phyloP scores from a whole-genome alignment of 2,113 vertebrate species.

The Lagopus leucura region DNA sequence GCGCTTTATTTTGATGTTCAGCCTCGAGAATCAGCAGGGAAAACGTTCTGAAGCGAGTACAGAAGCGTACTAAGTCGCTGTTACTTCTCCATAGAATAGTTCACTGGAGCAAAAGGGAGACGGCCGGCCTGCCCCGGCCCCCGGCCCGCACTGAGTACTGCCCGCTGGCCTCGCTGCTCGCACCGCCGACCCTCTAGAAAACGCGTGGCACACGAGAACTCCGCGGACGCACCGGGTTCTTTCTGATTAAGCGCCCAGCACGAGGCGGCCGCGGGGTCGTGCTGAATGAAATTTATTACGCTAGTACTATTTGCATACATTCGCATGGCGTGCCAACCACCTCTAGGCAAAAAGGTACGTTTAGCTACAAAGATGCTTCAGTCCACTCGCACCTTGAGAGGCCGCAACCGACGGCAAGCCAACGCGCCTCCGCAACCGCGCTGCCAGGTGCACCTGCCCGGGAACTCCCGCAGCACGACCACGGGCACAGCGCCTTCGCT shows the following conservation, averaged over 20 bases:
- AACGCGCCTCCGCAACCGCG: too few species aligned
- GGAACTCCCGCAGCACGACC: neutral
- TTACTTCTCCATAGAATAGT: neutral
- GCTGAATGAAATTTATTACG: neutral
- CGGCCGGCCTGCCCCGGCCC: neutral
- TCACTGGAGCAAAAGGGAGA: rapidly evolving
- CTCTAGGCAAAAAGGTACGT: neutral
- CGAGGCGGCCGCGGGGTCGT: neutral
- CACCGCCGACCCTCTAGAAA: neutral
- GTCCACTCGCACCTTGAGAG: neutral
- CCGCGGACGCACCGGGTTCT: neutral
- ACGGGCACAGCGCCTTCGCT: too few species aligned
- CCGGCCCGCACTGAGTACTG: neutral
- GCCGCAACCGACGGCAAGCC: neutral
- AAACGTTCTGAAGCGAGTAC: rapidly evolving
- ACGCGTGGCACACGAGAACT: neutral
- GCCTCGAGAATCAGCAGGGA: neutral
- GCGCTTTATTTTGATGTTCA: neutral
- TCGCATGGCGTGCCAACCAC: neutral
- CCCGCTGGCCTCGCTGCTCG: neutral
- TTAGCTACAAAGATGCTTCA: neutral
- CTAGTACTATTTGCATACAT: neutral
- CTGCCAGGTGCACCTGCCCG: neutral
- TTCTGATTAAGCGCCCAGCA: neutral
- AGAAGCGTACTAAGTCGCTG: neutral